These are phyloP conservation scores for Pelodytes ibericus DNA, from an alignment of 2,797 vertebrate species.

Conservation along the genomic window DNA sequence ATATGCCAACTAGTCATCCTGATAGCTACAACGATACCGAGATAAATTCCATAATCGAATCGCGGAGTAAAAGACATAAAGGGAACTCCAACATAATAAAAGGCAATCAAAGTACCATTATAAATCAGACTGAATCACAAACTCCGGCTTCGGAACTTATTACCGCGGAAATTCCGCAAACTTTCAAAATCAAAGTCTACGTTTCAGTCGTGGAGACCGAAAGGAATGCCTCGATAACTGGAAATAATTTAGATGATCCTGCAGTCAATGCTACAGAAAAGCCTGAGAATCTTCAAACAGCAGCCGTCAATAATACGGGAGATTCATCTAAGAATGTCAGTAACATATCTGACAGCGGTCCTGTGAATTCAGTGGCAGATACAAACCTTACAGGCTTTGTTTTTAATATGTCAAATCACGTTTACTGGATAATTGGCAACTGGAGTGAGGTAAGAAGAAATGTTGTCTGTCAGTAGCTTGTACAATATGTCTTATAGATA, in stretches of 20 bases:
- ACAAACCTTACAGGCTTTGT: constrained; percentile 36
- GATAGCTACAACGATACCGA: constrained; percentile 59
- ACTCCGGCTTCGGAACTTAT: constrained; percentile 17
- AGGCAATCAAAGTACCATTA: constrained; percentile 47
- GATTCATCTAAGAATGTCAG: constrained; percentile 52
- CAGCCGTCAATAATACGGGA: constrained; percentile 50
- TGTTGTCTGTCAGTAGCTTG: background rate
- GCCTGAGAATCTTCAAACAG: constrained; percentile 25
- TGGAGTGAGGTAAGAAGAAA: constrained; percentile 84
- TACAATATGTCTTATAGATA: no score
- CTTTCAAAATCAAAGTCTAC: constrained; percentile 52
- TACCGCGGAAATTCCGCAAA: constrained; percentile 41
- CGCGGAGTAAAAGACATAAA: constrained; percentile 56
- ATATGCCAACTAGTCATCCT: constrained; percentile 57
- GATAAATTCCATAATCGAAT: constrained; percentile 60
- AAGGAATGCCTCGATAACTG: constrained; percentile 2
- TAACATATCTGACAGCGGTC: constrained; percentile 43
- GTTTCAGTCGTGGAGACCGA: constrained; percentile 52
- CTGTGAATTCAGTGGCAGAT: constrained; percentile 51
- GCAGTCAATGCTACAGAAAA: constrained; percentile 22
- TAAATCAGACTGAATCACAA: constrained; percentile 29
- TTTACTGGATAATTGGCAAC: constrained; percentile 86
- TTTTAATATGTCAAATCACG: constrained; percentile 56
- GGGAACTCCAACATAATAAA: constrained; percentile 39
- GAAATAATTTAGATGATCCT: constrained; percentile 4